Percentiles rank a stretch among this genome's conserved stretches.
Evolutionary conservation across 2,888 invertebrate genomes (phyloP).

Genomic region (Brenthis ino): DNA sequence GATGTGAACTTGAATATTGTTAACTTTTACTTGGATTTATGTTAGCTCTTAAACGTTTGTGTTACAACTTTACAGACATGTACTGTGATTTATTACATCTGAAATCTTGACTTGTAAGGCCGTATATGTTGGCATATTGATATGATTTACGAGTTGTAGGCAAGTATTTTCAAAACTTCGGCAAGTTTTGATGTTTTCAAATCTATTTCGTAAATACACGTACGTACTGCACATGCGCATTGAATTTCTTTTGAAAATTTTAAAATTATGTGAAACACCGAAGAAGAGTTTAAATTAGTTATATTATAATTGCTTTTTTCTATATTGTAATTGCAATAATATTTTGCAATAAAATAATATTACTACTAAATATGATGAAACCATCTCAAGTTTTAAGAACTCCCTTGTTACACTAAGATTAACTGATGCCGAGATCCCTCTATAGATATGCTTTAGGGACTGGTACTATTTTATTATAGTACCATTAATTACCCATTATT

Average conservation of each 20-base stretch:
- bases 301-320: too few relatives aligned
- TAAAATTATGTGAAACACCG: too few relatives aligned
- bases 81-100: constrained; percentile 38
- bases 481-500: constrained; percentile 55
- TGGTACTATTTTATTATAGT: constrained; percentile 45
- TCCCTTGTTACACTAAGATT: constrained; percentile 43
- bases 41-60: constrained; percentile 38
- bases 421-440: constrained; percentile 50
- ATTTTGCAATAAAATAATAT: neutral
- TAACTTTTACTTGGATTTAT: constrained; percentile 38
- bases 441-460: constrained; percentile 55
- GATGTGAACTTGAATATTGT: constrained; percentile 40
- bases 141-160: constrained; percentile 32
- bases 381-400: neutral
- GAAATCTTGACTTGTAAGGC: constrained; percentile 34
- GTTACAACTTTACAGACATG: constrained; percentile 41
- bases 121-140: constrained; percentile 36
- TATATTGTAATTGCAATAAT: neutral
- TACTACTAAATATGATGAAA: neutral
- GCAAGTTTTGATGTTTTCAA: constrained; percentile 4
- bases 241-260: too few relatives aligned
- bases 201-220: neutral
- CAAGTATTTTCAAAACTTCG: constrained; percentile 16
- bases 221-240: too few relatives aligned
- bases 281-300: too few relatives aligned